phyloP scores from a whole-genome alignment of 2,888 invertebrate species.

The Mythimna pallens region DNA sequence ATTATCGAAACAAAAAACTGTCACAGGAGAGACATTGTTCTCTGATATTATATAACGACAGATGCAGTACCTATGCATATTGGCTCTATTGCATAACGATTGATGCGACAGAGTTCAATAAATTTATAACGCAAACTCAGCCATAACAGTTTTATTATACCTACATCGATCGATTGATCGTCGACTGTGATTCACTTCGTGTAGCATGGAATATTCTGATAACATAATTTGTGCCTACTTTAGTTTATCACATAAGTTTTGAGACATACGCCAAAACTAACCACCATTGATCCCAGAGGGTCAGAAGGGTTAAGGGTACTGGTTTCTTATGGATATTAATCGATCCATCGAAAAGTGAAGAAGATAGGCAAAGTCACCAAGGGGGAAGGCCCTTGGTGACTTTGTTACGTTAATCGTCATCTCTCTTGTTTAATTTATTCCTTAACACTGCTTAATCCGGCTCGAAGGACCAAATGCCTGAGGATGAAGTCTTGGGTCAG shows the following conservation, averaged over 20 bases:
- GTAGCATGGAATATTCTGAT: too few relatives aligned
- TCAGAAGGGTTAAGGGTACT: neutral
- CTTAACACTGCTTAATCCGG: neutral
- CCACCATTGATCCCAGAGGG: neutral
- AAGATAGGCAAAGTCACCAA: too few relatives aligned
- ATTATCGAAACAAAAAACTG: neutral
- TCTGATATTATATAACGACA: neutral
- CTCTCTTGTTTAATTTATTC: neutral
- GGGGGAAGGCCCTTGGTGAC: too few relatives aligned
- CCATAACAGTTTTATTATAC: constrained; percentile 21
- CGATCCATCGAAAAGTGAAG: too few relatives aligned
- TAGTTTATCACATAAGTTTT: neutral
- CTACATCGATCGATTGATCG: neutral
- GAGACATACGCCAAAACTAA: neutral
- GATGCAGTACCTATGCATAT: constrained; percentile 1
- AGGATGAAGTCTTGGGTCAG: too few relatives aligned
- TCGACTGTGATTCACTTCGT: neutral
- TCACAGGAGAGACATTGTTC: neutral
- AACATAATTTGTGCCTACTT: too few relatives aligned
- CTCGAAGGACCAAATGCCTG: neutral
- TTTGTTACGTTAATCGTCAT: too few relatives aligned
- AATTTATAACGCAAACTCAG: constrained; percentile 21
- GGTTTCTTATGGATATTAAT: neutral
- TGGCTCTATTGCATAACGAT: constrained; percentile 2
- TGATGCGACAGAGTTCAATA: constrained; percentile 34